A percentile compares a stretch with the other conserved stretches of the same genome.
Evolutionary conservation across 1,140 invertebrate genomes (phyloP).

Genomic region (Oreohelix idahoensis): DNA sequence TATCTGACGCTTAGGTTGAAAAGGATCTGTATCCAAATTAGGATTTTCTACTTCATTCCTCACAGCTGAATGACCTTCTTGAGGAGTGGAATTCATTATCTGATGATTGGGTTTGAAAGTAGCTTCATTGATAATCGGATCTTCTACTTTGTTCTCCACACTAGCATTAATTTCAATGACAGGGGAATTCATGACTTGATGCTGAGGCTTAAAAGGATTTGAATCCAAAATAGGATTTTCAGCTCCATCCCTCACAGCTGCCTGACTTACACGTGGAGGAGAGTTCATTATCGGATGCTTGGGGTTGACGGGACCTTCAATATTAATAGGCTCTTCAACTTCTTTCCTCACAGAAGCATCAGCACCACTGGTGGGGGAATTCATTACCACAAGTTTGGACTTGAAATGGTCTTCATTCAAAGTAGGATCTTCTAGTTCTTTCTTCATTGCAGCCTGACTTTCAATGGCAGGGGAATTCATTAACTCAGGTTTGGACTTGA

Average conservation of each 20-base stretch:
- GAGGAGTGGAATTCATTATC: background rate
- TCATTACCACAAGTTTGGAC: background rate
- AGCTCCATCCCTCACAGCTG: background rate
- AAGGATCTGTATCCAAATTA: background rate
- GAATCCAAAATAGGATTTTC: background rate
- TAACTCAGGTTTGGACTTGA: background rate
- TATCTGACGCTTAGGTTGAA: background rate
- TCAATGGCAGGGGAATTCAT: background rate
- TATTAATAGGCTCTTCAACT: background rate
- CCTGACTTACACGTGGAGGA: background rate
- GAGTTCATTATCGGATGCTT: constrained; percentile 5
- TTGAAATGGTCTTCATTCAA: background rate
- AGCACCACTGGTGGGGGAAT: background rate
- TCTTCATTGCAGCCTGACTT: background rate
- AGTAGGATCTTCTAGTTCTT: background rate
- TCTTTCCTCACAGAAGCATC: background rate
- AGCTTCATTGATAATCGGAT: background rate
- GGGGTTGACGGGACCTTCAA: background rate
- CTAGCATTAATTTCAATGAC: background rate
- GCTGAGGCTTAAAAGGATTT: background rate
- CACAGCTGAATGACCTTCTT: background rate
- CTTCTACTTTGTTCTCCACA: background rate
- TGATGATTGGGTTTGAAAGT: background rate
- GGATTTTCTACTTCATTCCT: background rate
- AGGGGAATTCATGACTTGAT: background rate